Base-by-base conservation (phyloP, 35 echinoderm and acorn worm species). In the Lytechinus pictus region DNA sequence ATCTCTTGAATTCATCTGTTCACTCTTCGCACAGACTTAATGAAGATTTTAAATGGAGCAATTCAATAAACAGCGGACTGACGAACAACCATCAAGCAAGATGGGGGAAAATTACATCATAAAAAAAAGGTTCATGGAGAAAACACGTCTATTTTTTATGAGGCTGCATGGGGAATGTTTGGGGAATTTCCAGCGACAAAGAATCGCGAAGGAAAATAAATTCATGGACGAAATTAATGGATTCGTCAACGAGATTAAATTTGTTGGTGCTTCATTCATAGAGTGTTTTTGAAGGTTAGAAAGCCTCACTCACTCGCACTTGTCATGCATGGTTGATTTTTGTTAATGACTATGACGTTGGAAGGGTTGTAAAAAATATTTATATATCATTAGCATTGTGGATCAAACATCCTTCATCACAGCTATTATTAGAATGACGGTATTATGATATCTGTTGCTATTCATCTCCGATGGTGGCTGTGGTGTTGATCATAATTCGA, bases 341-440 rank as follows among this genome's bases (percentile, higher is more conserved):
- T 79, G 66, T 79, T 79, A 79, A 79, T 79, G 66, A 79, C 66
- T 79, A 79, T 79, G 66, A 79, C 66, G 66, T 79, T 79, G 66
- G 21, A 24, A 79, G 66, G 66, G n/a, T 79, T 79, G 66, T n/a
- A 16, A 79, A 16, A 79, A 44, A 44, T 44, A 44, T 44, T 1
- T 0, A 44, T 44, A 44, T 44, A 1, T 44, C 33, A 44, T 44
- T 79, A 79, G 0, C n/a, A 24, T 79, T 24, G n/a, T 79, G 66
- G 19, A 24, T n/a, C 16, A 8, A 79, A 79, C n/a, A 24, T 24
- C 61, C 66, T 79, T 79, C 21, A 79, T 79, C 14, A 79, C 3
- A 5, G 4, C 66, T 79, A 79, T 79, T 79, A 14, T 27, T 79
- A 79, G 66, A 79, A 24, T 24, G 66, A 24, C 16, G 14, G 66